Conservation (phyloP, 35 echinoderm and acorn worm genomes). For the Lytechinus variegatus region DNA sequence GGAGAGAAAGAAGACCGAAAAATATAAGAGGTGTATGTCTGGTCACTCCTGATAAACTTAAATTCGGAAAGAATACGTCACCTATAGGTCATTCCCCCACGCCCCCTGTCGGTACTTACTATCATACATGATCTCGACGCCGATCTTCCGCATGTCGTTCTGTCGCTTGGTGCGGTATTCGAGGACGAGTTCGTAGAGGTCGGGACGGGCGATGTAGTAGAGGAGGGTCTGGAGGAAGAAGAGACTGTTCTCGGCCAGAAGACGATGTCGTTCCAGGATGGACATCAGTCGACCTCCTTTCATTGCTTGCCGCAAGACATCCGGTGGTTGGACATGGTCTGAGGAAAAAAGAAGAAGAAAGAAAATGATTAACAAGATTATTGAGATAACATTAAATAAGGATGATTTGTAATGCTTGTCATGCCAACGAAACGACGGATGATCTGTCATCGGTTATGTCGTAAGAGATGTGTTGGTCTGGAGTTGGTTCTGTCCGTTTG, state of each 20-base stretch:
- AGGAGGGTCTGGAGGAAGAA: slow-evolving; percentile 89
- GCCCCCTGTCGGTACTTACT: slow-evolving; percentile 48
- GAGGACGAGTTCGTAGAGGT: slow-evolving; percentile 82
- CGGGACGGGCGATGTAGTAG: slow-evolving; percentile 81
- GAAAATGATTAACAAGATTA: neutral
- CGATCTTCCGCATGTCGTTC: slow-evolving; percentile 58
- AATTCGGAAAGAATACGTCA: no score
- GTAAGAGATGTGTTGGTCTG: no score
- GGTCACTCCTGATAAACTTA: no score
- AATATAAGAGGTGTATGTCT: no score
- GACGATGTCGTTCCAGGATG: slow-evolving; percentile 68
- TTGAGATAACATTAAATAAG: neutral
- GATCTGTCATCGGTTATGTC: no score
- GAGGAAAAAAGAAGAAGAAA: neutral
- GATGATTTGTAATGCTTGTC: no score
- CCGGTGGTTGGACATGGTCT: slow-evolving; percentile 76
- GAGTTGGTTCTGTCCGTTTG: no score
- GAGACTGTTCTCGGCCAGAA: slow-evolving; percentile 86
- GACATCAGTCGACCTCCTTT: slow-evolving; percentile 61
- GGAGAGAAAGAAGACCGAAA: no score
- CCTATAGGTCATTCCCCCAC: no score
- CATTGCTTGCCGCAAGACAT: slow-evolving; percentile 56
- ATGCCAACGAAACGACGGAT: no score
- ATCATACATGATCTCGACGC: slow-evolving; percentile 77
- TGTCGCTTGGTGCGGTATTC: slow-evolving; percentile 74